Evolutionary conservation across 2,797 vertebrate genomes (phyloP), one percentile per base, ranked within the genome.

Genomic region (Gymnothorax javanicus): DNA sequence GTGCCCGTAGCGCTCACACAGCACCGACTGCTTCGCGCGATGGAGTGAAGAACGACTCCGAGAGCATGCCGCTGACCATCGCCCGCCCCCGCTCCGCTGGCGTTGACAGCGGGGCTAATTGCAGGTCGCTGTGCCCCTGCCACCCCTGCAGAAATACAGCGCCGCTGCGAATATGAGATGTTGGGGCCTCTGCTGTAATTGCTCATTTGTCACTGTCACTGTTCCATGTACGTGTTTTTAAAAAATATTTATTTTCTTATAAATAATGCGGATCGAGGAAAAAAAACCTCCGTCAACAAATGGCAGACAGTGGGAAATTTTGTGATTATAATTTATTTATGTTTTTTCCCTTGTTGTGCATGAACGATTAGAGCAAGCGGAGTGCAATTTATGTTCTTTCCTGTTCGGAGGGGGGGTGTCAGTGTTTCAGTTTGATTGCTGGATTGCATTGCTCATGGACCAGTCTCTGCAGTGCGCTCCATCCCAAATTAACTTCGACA

Each of bases 391-490:
- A 58, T 58, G 57, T 11, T 59, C 15, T 59, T 59, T 15, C 58
- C 58, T 59, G 58, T 3, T 11, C 15, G 58, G 9, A 82, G 52
- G 4, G 17, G 64, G 23, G 23, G 17, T 20, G 17, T 20, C 23
- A 93, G 17, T 79, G 43, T 91, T 94, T 94, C 95, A 92, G 93
- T 93, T 94, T 95, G 94, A 95, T 95, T 93, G 92, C 90, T 89
- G 92, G 93, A 71, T 92, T 96, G 93, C 95, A 93, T 95, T 95
- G 95, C 95, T 96, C 94, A 95, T 95, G 95, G 95, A 94, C 96
- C n/a, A 23, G 11, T 67, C 83, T 84, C 60, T 17, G 83, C 94
- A 94, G 93, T 93, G 94, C 93, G 91, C 93, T 93, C 93, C 92
- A 93, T 90, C 93, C 92, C 90, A 89, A 94, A 96, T 95, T 94